Evolutionary conservation across 2,113 vertebrate genomes (phyloP).

Genomic region (Puffinus mauretanicus): DNA sequence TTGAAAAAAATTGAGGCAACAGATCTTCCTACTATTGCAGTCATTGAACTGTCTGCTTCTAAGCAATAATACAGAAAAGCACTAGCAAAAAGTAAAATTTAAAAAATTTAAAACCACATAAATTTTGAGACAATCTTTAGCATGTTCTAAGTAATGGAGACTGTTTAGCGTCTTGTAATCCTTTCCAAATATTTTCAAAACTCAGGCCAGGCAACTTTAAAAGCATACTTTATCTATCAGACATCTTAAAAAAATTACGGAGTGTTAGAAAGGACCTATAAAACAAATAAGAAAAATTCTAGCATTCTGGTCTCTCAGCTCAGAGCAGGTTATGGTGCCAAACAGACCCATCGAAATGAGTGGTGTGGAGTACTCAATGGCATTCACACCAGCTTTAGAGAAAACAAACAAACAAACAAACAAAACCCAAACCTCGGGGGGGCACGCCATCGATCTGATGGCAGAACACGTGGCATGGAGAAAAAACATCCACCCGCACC

Average conservation of each 20-base stretch:
- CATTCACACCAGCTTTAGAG: neutral
- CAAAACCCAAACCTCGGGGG: neutral
- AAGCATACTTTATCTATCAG: neutral
- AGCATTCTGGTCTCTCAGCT: neutral
- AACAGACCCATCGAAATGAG: neutral
- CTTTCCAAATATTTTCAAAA: neutral
- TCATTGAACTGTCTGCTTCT: neutral
- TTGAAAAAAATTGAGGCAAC: neutral
- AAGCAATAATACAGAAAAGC: neutral
- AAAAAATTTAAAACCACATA: neutral
- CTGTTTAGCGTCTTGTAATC: neutral
- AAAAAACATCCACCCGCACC: neutral
- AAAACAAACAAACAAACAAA: neutral
- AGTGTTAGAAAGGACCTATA: neutral
- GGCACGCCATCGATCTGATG: too few relatives aligned
- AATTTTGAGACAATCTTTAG: neutral
- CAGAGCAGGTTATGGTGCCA: neutral
- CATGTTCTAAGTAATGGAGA: neutral
- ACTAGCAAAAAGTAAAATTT: neutral
- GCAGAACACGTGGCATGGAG: fast-evolving
- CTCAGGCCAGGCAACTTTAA: neutral
- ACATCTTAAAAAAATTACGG: neutral
- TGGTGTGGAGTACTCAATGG: neutral
- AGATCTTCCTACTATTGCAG: neutral
- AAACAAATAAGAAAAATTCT: neutral